These are phyloP conservation scores for Acrocephalus scirpaceus DNA, from an alignment of 2,797 vertebrate genomes.

Conservation along the genomic window DNA sequence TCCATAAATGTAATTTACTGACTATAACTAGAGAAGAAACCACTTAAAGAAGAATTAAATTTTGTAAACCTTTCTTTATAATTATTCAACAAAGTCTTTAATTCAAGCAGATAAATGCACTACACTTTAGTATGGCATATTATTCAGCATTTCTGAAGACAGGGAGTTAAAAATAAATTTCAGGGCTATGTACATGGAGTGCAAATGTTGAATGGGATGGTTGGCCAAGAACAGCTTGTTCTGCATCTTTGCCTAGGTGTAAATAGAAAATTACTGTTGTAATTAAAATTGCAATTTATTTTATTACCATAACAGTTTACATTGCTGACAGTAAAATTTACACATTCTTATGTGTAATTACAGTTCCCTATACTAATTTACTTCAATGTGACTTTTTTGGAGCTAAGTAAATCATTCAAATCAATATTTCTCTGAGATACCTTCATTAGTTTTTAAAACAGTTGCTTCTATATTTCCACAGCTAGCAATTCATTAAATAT, in stretches of 20 bases:
- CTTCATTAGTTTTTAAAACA: not conserved
- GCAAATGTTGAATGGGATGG: not conserved
- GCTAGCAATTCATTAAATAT: not conserved
- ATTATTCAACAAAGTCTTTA: not conserved
- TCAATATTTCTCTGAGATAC: not conserved
- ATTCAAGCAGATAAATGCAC: not conserved
- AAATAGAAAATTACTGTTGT: not conserved
- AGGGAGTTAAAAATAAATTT: not conserved
- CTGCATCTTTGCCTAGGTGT: not conserved
- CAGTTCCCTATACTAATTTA: not conserved
- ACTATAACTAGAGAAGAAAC: not conserved
- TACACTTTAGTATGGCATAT: not conserved
- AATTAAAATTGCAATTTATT: not conserved
- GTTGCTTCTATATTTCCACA: not conserved
- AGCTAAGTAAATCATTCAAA: not conserved
- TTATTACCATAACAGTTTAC: not conserved
- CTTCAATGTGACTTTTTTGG: not conserved
- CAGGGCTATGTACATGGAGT: not conserved
- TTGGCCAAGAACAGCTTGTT: not conserved
- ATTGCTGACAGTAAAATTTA: not conserved
- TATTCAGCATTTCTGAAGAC: not conserved
- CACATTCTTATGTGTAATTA: not conserved
- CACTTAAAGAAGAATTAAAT: not conserved
- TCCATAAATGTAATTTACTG: not conserved
- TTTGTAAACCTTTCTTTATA: not conserved